phyloP scores from a whole-genome alignment of 2,888 invertebrate species.

The Phymatocera aterrima region DNA sequence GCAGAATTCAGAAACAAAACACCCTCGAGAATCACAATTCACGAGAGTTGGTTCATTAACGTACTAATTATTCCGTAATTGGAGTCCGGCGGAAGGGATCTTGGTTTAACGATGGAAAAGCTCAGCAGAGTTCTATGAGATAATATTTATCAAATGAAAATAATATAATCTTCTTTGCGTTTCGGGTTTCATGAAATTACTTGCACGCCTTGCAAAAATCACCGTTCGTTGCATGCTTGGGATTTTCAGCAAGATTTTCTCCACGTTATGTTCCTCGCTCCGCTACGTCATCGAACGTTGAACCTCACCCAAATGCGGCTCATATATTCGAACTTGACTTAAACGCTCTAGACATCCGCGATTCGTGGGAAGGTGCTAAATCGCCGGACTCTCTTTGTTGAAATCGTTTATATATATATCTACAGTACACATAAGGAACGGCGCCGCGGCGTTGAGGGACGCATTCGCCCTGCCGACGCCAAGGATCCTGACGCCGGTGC shows the following conservation, averaged over 20 bases:
- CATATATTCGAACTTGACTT: not conserved
- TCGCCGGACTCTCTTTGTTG: not conserved
- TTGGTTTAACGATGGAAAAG: not conserved
- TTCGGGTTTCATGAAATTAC: not conserved
- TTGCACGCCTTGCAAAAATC: not conserved
- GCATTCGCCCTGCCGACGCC: slow-evolving; percentile 48
- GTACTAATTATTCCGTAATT: slow-evolving; percentile 22
- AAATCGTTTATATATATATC: not conserved
- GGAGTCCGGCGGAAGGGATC: not conserved
- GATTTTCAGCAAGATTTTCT: not conserved
- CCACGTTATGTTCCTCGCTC: not conserved
- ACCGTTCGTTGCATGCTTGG: not conserved
- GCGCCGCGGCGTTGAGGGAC: slow-evolving; percentile 19
- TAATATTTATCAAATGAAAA: slow-evolving; percentile 40
- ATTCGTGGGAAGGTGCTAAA: not conserved
- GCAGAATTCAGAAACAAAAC: not conserved
- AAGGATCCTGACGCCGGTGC: slow-evolving; percentile 58
- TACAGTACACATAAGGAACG: not conserved
- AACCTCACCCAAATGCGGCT: not conserved
- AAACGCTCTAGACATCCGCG: not conserved
- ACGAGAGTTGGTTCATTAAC: slow-evolving; percentile 1
- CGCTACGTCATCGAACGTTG: not conserved
- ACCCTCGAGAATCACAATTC: not conserved
- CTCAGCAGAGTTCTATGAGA: slow-evolving; percentile 36
- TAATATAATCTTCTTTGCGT: slow-evolving; percentile 7